These are phyloP conservation scores for Nomada hirtipes DNA, from an alignment of 2,888 invertebrate species.

Conservation along the genomic window DNA sequence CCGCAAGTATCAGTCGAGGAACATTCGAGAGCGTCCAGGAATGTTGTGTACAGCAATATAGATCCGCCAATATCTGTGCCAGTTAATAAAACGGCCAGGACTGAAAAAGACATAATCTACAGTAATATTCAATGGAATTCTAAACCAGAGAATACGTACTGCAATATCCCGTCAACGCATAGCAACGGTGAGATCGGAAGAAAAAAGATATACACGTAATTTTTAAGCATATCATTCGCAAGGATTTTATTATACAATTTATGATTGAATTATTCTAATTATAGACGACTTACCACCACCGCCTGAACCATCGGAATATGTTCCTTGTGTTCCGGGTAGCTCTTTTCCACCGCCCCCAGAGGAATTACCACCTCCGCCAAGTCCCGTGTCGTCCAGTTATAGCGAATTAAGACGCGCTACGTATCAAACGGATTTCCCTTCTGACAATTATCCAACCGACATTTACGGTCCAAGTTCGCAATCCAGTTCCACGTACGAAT, in stretches of 20 bases:
- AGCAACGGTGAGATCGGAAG: slow-evolving; percentile 68
- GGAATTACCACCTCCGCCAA: slow-evolving; percentile 92
- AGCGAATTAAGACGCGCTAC: slow-evolving; percentile 94
- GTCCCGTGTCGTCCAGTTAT: slow-evolving; percentile 96
- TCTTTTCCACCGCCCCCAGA: slow-evolving; percentile 86
- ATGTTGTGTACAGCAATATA: slow-evolving; percentile 83
- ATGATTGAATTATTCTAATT: slow-evolving; percentile 35
- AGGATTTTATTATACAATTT: not conserved
- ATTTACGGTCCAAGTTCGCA: slow-evolving; percentile 90
- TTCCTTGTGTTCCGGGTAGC: slow-evolving; percentile 80
- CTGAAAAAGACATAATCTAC: slow-evolving; percentile 85
- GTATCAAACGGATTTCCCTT: slow-evolving; percentile 86
- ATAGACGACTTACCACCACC: slow-evolving; percentile 87
- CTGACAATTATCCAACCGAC: slow-evolving; percentile 83
- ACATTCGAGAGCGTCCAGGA: slow-evolving; percentile 74
- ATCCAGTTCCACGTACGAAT: slow-evolving; percentile 91
- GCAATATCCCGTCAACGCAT: slow-evolving; percentile 85
- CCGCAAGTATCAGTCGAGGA: slow-evolving; percentile 78
- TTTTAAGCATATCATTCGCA: not conserved
- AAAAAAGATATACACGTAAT: not conserved
- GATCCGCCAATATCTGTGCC: slow-evolving; percentile 78
- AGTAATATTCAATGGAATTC: slow-evolving; percentile 86
- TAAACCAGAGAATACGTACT: slow-evolving; percentile 86
- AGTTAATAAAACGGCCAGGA: slow-evolving; percentile 75
- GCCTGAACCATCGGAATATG: slow-evolving; percentile 84